Conservation (phyloP, 2,113 vertebrate genomes). For the Catharus fuscescens region DNA sequence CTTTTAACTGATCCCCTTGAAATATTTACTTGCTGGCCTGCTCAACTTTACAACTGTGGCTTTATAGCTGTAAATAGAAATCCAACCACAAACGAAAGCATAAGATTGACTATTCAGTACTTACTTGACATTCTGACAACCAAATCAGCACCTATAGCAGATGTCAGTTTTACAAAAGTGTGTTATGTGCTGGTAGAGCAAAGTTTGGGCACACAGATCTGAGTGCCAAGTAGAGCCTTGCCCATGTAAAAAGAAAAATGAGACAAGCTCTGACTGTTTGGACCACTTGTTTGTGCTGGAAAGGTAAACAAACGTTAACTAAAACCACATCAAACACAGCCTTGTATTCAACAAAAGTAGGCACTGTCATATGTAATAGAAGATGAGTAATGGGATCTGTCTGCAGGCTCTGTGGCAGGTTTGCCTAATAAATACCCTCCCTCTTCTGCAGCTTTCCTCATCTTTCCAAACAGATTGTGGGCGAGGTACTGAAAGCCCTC, state of each 20-base stretch:
- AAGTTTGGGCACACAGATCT: background rate
- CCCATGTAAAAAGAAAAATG: background rate
- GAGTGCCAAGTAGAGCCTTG: background rate
- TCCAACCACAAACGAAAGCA: background rate
- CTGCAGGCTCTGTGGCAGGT: background rate
- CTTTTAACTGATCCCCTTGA: background rate
- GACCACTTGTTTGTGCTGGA: background rate
- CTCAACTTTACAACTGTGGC: background rate
- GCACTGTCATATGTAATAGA: background rate
- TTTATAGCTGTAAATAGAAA: background rate
- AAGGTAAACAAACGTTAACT: background rate
- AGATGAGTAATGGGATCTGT: background rate
- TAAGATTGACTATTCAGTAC: background rate
- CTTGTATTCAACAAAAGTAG: background rate
- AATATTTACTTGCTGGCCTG: background rate
- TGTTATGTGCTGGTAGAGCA: background rate
- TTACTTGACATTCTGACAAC: background rate
- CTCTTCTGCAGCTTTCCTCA: background rate
- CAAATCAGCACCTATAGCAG: background rate
- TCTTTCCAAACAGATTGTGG: rapidly evolving
- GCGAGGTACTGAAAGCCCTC: background rate
- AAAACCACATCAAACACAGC: background rate
- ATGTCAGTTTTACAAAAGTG: background rate
- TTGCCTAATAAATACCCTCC: background rate
- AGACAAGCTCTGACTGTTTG: background rate